Percentiles rank a stretch among this genome's conserved stretches.
Evolutionary conservation across 1,140 invertebrate genomes (phyloP).

Genomic region (Danaus plexippus): DNA sequence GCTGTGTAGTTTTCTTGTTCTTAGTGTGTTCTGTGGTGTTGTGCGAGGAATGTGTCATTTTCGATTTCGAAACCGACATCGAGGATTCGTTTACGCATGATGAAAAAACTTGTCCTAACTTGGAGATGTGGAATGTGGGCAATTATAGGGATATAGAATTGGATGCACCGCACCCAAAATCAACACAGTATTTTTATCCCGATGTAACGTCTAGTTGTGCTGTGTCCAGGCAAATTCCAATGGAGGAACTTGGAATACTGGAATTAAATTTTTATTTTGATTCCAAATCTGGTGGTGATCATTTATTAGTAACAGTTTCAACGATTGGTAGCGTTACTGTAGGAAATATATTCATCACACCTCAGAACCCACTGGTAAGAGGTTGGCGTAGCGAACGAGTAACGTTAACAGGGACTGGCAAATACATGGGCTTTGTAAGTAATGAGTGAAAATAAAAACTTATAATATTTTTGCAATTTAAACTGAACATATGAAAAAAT

Average conservation of each 20-base stretch:
- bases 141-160: slow-evolving; percentile 23
- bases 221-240: slow-evolving; percentile 25
- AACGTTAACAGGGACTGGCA: too few relatives aligned
- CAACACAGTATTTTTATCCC: slow-evolving; percentile 28
- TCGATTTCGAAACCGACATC: slow-evolving; percentile 34
- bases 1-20: slow-evolving; percentile 14
- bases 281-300: slow-evolving; percentile 8
- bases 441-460: too few relatives aligned
- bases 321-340: too few relatives aligned
- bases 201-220: slow-evolving; percentile 25
- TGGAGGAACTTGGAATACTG: slow-evolving; percentile 24
- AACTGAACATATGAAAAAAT: too few relatives aligned
- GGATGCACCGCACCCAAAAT: slow-evolving; percentile 21
- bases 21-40: slow-evolving; percentile 20
- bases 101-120: slow-evolving; percentile 20
- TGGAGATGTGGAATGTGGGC: slow-evolving; percentile 25
- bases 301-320: too few relatives aligned
- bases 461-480: too few relatives aligned
- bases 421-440: too few relatives aligned
- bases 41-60: slow-evolving; percentile 32
- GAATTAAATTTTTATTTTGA: slow-evolving; percentile 36
- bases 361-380: too few relatives aligned
- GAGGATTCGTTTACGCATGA: slow-evolving; percentile 24
- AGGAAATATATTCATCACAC: too few relatives aligned
- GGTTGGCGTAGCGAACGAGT: too few relatives aligned